phyloP scores from a whole-genome alignment of 2,888 invertebrate genomes.

The Sesamia inferens region DNA sequence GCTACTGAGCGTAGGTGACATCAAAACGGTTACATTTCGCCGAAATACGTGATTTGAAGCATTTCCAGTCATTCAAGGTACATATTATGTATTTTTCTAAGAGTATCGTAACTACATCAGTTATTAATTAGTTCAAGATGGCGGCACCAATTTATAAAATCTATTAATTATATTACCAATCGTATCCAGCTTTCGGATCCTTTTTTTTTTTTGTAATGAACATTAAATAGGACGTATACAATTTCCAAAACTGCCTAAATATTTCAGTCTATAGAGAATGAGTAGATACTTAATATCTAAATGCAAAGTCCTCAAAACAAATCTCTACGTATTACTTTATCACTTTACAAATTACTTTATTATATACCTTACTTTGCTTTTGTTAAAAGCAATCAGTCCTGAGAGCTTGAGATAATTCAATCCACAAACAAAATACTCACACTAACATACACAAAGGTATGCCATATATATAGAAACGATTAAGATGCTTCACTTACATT shows the following conservation, averaged over 20 bases:
- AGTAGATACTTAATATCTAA: slow-evolving; percentile 12
- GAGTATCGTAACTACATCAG: not conserved
- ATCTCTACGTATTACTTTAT: slow-evolving; percentile 15
- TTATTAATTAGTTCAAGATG: slow-evolving; percentile 26
- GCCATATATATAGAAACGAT: not conserved
- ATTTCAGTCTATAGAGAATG: slow-evolving; percentile 6
- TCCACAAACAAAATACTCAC: slow-evolving; percentile 51
- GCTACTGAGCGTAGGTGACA: no score
- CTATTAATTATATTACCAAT: slow-evolving; percentile 10
- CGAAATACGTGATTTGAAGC: not conserved
- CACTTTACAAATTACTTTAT: slow-evolving; percentile 30
- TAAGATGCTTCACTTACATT: slow-evolving; percentile 12
- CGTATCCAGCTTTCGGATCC: slow-evolving; percentile 29
- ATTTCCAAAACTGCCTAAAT: slow-evolving; percentile 6
- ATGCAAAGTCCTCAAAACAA: slow-evolving; percentile 26
- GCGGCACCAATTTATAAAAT: not conserved
- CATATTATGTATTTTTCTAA: not conserved
- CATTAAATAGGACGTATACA: slow-evolving; percentile 13
- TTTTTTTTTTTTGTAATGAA: not conserved
- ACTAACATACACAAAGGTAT: slow-evolving; percentile 5
- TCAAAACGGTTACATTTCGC: not conserved
- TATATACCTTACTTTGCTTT: slow-evolving; percentile 20
- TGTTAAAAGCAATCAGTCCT: slow-evolving; percentile 41
- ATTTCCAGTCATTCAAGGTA: not conserved
- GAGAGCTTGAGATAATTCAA: slow-evolving; percentile 46